Evolutionary conservation across 2,888 invertebrate genomes (phyloP), one percentile per base, ranked within the genome.

Genomic region (Ariolimax columbianus): DNA sequence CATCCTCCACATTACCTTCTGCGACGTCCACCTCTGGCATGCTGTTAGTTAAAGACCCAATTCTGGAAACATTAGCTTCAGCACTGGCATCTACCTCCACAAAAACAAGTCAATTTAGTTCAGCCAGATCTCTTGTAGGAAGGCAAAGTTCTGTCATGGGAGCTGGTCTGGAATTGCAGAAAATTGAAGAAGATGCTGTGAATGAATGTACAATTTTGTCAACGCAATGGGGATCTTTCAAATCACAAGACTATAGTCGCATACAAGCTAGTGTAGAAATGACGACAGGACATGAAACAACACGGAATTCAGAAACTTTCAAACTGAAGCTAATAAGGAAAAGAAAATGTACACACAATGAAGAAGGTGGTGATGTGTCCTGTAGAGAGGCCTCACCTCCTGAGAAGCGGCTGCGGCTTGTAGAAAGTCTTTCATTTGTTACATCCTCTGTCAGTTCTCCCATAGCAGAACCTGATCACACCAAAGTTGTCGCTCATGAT

Each of bases 1-100:
- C 77, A 51, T 47, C 77, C n/a, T n/a, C n/a, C 4, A 77, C 6
- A 26, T 26, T 26, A n/a, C 51, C 11, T 26, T 30, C 55, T 17
- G 7, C 77, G 3, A 14, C 33, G 30, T 30, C 73, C 38, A 73
- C 40, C 33, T 19, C 11, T n/a, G 14, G 14, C 33, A 33, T 19
- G 33, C 43, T 30, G 4, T 68, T 51, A 33, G 36, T 82, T 2
- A 82, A 82, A 73, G 82, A 82, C 33, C 73, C 82, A n/a, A 55
- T 82, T 55, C 38, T 73, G 51, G 82, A 72, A 72, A 73, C 51
- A 30, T 40, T 81, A 47, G 59, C 55, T 30, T 72, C 73, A 3
- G 26, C 73, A 26, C 38, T 82, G 30, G 73, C 14, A 33, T 43
- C 68, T 19, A 43, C 68, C 63, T n/a, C 77, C 19, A n/a, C n/a